A percentile compares a stretch with the other conserved stretches of the same genome.
These are phyloP conservation scores for Chrysomela aeneicollis DNA, from an alignment of 2,888 invertebrate genomes.

Conservation along the genomic window DNA sequence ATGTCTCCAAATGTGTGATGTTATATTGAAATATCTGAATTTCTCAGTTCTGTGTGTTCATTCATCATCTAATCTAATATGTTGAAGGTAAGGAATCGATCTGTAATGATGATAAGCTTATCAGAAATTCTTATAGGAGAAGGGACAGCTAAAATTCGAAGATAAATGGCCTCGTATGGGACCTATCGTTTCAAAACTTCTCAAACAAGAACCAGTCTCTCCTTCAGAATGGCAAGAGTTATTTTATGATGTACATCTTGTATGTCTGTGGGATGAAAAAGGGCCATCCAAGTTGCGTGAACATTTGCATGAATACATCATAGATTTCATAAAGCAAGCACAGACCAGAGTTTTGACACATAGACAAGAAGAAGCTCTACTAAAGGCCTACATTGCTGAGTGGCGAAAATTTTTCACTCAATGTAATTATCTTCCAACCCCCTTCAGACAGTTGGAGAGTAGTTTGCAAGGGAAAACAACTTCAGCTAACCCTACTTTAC, in stretches of 20 bases:
- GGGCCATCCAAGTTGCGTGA: slow-evolving; percentile 88
- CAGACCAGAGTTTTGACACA: slow-evolving; percentile 89
- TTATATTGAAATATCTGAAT: slow-evolving; percentile 4
- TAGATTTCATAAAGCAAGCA: slow-evolving; percentile 93
- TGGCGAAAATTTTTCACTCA: slow-evolving; percentile 99
- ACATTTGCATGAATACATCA: slow-evolving; percentile 90
- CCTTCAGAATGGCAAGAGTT: slow-evolving; percentile 97
- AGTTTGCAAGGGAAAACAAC: slow-evolving; percentile 75
- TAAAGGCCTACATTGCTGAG: slow-evolving; percentile 96
- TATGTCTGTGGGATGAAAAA: slow-evolving; percentile 97
- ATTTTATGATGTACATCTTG: slow-evolving; percentile 94
- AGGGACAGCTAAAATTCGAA: slow-evolving; percentile 87
- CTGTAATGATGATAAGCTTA: too few relatives aligned
- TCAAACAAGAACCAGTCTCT: slow-evolving; percentile 93
- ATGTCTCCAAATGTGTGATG: slow-evolving; percentile 3
- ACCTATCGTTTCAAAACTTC: slow-evolving; percentile 89
- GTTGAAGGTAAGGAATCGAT: slow-evolving; percentile 45
- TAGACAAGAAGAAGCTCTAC: slow-evolving; percentile 91
- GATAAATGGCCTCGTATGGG: slow-evolving; percentile 97
- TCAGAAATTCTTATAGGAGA: slow-evolving; percentile 65
- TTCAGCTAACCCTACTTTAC: slow-evolving; percentile 49
- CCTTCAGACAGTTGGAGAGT: slow-evolving; percentile 91
- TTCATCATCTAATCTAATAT: slow-evolving; percentile 45
- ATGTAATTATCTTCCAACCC: slow-evolving; percentile 95
- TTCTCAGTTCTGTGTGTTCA: not conserved